Base-by-base conservation (phyloP, 2,113 vertebrate genomes). In the Trematocara nigrifrons region DNA sequence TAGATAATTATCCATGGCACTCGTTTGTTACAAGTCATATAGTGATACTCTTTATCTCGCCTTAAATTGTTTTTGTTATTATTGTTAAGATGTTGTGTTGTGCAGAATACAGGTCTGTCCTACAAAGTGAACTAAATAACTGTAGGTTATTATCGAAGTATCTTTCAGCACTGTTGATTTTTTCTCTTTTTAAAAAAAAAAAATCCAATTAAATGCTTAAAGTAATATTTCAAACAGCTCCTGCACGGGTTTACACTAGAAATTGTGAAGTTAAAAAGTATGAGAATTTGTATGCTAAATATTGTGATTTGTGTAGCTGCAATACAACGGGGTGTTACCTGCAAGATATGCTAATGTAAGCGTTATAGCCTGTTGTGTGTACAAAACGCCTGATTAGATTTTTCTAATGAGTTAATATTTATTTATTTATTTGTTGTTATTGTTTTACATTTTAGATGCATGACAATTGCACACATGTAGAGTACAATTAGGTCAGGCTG, bases 161-260 rank as follows among this genome's bases (percentile, higher is more conserved):
- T 42, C 5, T 18, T 6, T 29, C 31, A 59, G 51, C 29, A 5
- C 47, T 57, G 12, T 22, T 33, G 3, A 51, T 79, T 42, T 86
- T 42, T 86, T 38, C 74, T 64, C 0, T 6, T 3, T 0, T 29
- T 29, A 3, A 22, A 22, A 22, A 22, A 22, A 22, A 22, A 22
- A 0, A 89, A 80, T 29, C 26, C 6, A 80, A 38, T 10, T 3
- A 10, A 35, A 12, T 54, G 38, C 18, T 10, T 64, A 35, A 79
- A 45, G 13, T 74, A 42, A 38, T 15, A 53, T 82, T 80, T 40
- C 5, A 35, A 10, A 49, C 15, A 4, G 2, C 10, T 86, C 10
- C 26, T 49, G 26, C 47, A 2, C 3, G 8, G 51, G 3, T 42
- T 79, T 20, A 11, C 3, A 51, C 29, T 40, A 1, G 2, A 74